Percentiles rank a stretch among this genome's conserved stretches.
Conservation (phyloP, 2,888 invertebrate genomes). For the Polydrusus cervinus region DNA sequence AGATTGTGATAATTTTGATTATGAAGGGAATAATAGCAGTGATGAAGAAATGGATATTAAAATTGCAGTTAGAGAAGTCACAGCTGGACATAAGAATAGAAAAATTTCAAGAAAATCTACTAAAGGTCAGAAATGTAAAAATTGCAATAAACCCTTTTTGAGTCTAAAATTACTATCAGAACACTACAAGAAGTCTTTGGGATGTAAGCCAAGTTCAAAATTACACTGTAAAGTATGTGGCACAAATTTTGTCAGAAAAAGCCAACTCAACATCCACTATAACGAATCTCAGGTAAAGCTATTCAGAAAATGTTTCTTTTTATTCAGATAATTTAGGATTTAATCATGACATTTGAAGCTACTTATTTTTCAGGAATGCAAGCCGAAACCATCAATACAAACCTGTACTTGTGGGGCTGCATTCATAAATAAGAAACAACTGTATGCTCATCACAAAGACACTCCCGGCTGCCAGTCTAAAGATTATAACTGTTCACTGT, state of each 20-base stretch:
- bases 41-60: slow-evolving; percentile 7
- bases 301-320: background rate
- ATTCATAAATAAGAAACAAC: slow-evolving; percentile 30
- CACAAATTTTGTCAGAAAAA: slow-evolving; percentile 5
- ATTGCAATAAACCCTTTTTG: slow-evolving; percentile 37
- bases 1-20: background rate
- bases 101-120: background rate
- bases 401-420: slow-evolving; percentile 30
- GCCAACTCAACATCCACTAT: background rate
- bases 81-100: background rate
- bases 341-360: background rate
- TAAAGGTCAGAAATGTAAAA: slow-evolving; percentile 18
- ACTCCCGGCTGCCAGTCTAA: slow-evolving; percentile 17
- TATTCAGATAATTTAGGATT: background rate
- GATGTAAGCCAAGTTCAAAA: background rate
- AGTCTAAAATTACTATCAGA: slow-evolving; percentile 6
- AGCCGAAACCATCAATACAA: background rate
- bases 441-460: slow-evolving; percentile 40
- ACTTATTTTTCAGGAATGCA: slow-evolving; percentile 18
- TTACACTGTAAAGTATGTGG: background rate
- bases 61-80: slow-evolving; percentile 3
- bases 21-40: slow-evolving; percentile 8
- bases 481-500: slow-evolving; percentile 49
- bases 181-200: background rate
- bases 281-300: background rate